Evolutionary conservation across 2,113 vertebrate species (phyloP), one percentile per base, ranked within the genome.

Genomic region (Sigmodon hispidus): DNA sequence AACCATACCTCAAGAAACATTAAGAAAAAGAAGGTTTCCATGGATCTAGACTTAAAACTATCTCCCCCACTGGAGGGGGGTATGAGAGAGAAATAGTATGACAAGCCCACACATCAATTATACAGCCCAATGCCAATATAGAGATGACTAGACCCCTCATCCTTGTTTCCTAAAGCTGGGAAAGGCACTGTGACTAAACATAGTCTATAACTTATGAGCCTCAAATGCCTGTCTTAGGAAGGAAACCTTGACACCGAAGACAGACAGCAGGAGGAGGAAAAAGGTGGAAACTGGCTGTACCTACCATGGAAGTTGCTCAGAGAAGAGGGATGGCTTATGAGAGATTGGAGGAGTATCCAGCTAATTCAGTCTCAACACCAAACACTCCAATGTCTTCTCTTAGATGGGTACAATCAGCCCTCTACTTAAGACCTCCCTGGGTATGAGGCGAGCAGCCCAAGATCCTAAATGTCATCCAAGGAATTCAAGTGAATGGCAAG

Each of bases 251-350:
- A 77, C 29, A 70, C 57, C 65, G 15, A 87, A 94, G 89, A 91
- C 84, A 92, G 83, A 90, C 90, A 95, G 45, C 36, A 81, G 36
- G 45, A 90, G 4, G 0, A 11, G 29, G 36, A 55, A n/a, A 91
- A 40, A 34, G 45, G 17, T 43, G 57, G 55, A 61, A 43, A 61
- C 80, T 83, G 88, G 55, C n/a, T 73, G 61, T 96, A 98, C 97
- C 94, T 98, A 98, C 97, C 97, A 96, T 87, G 83, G 76, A 96
- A 96, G 91, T 94, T 96, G 87, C 87, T 75, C 94, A 91, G 73
- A 69, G 36, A 77, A 52, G 21, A 87, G 72, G 94, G 91, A 80
- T 80, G 83, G 72, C n/a, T 96, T 91, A 88, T 52, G 89, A 96
- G 94, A 88, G 55, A 92, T 48, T 70, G 61, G 61, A 17, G 61